Conservation (phyloP, 2,888 invertebrate species). For the Scaptomyza flava region DNA sequence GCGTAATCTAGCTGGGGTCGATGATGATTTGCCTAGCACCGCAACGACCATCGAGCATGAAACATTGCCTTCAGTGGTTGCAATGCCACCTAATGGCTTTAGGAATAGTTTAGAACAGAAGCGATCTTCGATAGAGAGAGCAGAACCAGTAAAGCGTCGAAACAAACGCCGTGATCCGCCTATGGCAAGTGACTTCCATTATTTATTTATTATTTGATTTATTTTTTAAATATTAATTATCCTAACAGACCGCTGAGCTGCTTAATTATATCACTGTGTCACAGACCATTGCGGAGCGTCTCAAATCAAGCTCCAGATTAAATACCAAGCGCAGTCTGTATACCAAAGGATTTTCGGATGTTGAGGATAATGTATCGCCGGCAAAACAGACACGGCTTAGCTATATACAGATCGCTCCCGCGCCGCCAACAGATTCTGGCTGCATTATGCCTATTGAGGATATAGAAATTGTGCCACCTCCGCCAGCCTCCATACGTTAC, state of each 20-base stretch:
- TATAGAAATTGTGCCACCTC: conserved; percentile 47
- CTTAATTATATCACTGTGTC: conserved; percentile 28
- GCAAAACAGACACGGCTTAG: background rate
- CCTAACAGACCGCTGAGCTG: conserved; percentile 33
- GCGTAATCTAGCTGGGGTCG: conserved; percentile 38
- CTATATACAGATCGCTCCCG: conserved; percentile 8
- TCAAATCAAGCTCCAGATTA: background rate
- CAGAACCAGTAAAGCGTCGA: background rate
- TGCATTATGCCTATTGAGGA: background rate
- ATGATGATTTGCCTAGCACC: conserved; percentile 3
- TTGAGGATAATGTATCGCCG: conserved; percentile 11
- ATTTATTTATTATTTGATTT: background rate
- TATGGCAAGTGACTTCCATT: conserved; percentile 18
- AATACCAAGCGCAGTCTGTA: conserved; percentile 50
- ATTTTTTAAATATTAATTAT: background rate
- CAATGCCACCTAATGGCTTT: background rate
- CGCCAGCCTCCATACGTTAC: conserved; percentile 18
- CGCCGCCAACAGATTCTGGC: conserved; percentile 34
- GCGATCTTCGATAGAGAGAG: background rate
- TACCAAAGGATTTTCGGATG: conserved; percentile 51
- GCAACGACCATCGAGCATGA: background rate
- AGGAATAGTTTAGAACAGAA: background rate
- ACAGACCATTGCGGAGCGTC: conserved; percentile 7
- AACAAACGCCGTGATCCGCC: background rate
- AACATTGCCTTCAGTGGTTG: background rate